Conservation (phyloP, 1,140 invertebrate genomes). For the Ptiloglossa arizonensis region DNA sequence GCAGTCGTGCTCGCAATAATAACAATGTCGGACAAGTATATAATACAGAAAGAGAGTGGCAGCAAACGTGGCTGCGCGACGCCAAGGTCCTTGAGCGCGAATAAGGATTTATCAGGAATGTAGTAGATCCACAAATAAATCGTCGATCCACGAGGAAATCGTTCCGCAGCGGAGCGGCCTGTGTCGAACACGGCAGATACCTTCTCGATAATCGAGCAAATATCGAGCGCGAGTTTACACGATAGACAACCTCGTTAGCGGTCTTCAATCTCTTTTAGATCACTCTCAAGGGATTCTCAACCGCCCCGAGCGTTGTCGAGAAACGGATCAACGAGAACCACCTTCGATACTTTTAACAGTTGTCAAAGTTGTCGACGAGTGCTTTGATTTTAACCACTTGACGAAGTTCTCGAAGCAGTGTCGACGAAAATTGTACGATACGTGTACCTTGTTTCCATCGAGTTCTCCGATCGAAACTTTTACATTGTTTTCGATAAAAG, state of each 20-base stretch:
- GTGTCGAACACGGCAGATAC: conserved; percentile 43
- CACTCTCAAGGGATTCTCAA: conserved; percentile 39
- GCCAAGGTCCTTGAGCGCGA: conserved; percentile 51
- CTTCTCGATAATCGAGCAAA: conserved; percentile 42
- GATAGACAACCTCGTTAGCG: conserved; percentile 52
- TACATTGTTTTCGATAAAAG: no score
- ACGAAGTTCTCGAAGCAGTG: no score
- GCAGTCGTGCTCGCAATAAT: conserved; percentile 54
- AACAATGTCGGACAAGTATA: conserved; percentile 52
- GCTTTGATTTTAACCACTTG: no score
- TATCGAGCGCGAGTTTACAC: conserved; percentile 33
- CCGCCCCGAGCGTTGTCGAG: not conserved
- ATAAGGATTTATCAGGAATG: conserved; percentile 51
- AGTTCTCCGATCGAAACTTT: no score
- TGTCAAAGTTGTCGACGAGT: no score
- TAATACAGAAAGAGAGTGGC: conserved; percentile 57
- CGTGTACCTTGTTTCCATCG: no score
- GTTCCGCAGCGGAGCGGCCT: not conserved
- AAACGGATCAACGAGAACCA: no score
- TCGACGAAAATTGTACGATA: no score
- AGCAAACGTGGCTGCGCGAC: conserved; percentile 23
- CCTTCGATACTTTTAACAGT: no score
- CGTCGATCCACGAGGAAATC: conserved; percentile 50
- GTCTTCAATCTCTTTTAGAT: conserved; percentile 49
- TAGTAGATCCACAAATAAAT: conserved; percentile 50